phyloP scores from a whole-genome alignment of 2,888 invertebrate genomes.

The Diarsia rubi region DNA sequence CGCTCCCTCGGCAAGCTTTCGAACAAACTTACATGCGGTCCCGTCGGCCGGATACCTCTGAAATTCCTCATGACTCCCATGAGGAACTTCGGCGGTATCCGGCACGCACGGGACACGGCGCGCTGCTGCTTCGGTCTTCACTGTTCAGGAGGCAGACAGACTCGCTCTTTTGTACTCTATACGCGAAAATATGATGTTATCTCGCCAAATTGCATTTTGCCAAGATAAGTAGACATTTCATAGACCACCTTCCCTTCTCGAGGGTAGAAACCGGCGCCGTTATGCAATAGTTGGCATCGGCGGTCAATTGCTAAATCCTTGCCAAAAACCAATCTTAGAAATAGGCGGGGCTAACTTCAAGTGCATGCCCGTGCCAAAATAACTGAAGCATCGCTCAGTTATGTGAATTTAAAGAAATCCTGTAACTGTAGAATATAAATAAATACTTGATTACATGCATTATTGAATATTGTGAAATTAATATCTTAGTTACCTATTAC shows the following conservation, averaged over 20 bases:
- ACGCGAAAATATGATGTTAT: background rate
- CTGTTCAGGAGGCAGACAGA: background rate
- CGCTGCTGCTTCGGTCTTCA: too few relatives aligned
- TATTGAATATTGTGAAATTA: conserved; percentile 20
- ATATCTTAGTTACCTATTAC: conserved; percentile 23
- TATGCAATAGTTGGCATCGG: conserved; percentile 20
- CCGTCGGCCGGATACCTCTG: background rate
- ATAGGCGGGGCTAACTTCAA: background rate
- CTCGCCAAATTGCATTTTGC: background rate
- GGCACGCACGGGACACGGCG: too few relatives aligned
- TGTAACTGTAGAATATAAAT: conserved; percentile 2
- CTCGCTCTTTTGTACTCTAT: background rate
- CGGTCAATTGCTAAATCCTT: conserved; percentile 3
- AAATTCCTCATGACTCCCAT: background rate
- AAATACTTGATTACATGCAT: conserved; percentile 5
- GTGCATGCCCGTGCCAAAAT: conserved; percentile 14
- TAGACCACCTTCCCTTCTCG: background rate
- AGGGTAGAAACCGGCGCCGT: background rate
- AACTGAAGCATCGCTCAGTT: background rate
- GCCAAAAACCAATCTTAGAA: conserved; percentile 38
- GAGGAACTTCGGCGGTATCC: too few relatives aligned
- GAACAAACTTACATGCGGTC: background rate
- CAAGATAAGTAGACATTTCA: background rate
- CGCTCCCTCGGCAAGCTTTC: background rate
- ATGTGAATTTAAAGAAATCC: conserved; percentile 8